Evolutionary conservation across 2,888 invertebrate species (phyloP).

Genomic region (Drosophila tripunctata): DNA sequence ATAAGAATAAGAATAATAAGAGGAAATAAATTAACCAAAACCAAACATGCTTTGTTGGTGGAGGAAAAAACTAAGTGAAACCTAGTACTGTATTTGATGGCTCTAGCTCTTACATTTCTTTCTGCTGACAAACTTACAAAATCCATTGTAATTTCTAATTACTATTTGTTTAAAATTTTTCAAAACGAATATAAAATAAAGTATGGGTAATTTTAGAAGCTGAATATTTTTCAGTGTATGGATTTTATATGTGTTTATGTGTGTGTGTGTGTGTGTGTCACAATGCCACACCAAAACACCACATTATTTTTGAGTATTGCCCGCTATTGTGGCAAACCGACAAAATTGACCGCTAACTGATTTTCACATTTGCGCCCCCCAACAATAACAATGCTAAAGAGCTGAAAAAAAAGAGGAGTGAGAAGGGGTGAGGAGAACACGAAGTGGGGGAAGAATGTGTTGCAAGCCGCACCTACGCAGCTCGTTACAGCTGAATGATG

Average conservation of each 20-base stretch:
- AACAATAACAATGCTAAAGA: conserved; percentile 13
- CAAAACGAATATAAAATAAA: too few species aligned
- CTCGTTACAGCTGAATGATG: conserved; percentile 51
- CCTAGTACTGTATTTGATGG: too few species aligned
- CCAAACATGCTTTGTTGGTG: too few species aligned
- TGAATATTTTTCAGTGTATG: neutral
- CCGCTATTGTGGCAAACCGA: conserved; percentile 65
- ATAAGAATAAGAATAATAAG: too few species aligned
- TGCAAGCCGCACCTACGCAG: conserved; percentile 63
- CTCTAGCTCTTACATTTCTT: too few species aligned
- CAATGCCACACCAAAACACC: conserved; percentile 74
- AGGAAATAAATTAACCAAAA: too few species aligned
- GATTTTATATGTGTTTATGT: neutral
- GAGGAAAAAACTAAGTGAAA: too few species aligned
- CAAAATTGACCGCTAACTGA: conserved; percentile 75
- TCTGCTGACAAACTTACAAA: too few species aligned
- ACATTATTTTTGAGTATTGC: conserved; percentile 55
- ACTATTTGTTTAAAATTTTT: too few species aligned
- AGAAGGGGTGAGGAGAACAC: too few species aligned
- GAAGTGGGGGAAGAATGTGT: neutral
- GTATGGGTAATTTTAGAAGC: too few species aligned
- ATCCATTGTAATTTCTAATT: too few species aligned
- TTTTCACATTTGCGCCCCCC: conserved; percentile 64
- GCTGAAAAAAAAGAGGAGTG: neutral
- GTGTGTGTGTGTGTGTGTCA: conserved; percentile 17